Evolutionary conservation across 2,113 vertebrate species (phyloP).

Genomic region (Murina feae): DNA sequence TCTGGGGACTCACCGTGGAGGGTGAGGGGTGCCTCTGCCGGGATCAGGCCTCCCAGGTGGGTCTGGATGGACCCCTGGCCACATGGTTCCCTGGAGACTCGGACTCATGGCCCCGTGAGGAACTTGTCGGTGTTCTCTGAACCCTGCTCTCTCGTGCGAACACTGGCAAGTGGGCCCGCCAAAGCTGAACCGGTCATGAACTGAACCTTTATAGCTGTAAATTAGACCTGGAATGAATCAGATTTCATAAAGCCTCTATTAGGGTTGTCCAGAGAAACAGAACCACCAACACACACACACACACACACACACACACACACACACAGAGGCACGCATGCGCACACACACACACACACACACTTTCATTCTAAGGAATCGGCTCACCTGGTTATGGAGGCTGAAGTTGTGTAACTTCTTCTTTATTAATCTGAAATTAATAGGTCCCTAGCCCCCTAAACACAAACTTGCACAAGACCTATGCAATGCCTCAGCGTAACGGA

Average conservation of each 20-base stretch:
- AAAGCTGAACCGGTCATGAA: background rate
- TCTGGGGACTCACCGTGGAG: background rate
- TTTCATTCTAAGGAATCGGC: background rate
- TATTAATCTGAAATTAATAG: background rate
- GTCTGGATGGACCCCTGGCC: background rate
- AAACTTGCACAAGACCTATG: background rate
- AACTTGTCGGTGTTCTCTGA: background rate
- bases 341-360: background rate
- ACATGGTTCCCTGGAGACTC: too few relatives aligned
- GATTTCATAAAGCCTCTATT: background rate
- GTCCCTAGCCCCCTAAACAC: background rate
- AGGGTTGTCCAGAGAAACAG: background rate
- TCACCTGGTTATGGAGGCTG: background rate
- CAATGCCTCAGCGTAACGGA: rapidly evolving
- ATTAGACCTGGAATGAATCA: background rate
- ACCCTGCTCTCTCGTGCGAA: background rate
- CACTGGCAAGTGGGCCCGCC: background rate
- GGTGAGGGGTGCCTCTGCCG: rapidly evolving
- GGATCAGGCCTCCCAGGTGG: background rate
- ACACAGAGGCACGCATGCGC: too few relatives aligned
- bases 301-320: background rate
- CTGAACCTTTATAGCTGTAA: background rate
- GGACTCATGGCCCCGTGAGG: background rate
- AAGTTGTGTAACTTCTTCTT: background rate
- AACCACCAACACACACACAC: background rate